phyloP scores from a whole-genome alignment of 1,140 invertebrate genomes.

The Venustaconcha ellipsiformis region DNA sequence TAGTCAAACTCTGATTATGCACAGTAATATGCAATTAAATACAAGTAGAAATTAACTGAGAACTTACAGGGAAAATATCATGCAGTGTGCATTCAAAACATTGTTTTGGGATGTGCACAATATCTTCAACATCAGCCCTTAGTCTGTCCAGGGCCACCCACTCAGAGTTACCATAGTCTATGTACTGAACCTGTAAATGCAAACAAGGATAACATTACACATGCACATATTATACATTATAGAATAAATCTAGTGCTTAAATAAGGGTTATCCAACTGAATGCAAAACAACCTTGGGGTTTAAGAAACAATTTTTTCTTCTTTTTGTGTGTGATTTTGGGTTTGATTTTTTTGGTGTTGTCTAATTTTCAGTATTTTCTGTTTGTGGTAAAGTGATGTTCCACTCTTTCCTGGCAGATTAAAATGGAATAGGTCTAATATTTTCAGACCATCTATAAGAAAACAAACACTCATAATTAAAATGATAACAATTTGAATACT shows the following conservation, averaged over 20 bases:
- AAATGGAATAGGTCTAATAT: too few relatives aligned
- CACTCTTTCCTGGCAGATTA: too few relatives aligned
- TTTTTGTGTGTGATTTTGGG: too few relatives aligned
- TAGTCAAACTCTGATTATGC: too few relatives aligned
- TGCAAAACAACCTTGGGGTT: too few relatives aligned
- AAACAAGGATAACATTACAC: background rate
- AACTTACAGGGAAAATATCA: slow-evolving; percentile 38
- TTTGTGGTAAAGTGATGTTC: too few relatives aligned
- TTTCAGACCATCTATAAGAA: too few relatives aligned
- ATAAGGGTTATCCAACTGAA: background rate
- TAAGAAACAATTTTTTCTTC: too few relatives aligned
- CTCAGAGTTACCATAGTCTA: slow-evolving; percentile 43
- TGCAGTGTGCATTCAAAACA: slow-evolving; percentile 34
- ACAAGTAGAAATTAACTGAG: background rate
- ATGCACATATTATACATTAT: background rate
- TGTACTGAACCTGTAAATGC: slow-evolving; percentile 35
- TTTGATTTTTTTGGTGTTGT: too few relatives aligned
- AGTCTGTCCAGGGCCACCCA: slow-evolving; percentile 17
- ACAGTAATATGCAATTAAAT: background rate
- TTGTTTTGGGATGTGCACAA: slow-evolving; percentile 33
- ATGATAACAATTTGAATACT: too few relatives aligned
- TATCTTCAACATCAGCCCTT: slow-evolving; percentile 30
- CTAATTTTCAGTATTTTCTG: too few relatives aligned
- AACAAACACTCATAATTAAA: too few relatives aligned
- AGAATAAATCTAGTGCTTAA: background rate